Percentiles rank a stretch among this genome's conserved stretches.
Evolutionary conservation across 2,888 invertebrate genomes (phyloP).

Genomic region (Tachina fera): DNA sequence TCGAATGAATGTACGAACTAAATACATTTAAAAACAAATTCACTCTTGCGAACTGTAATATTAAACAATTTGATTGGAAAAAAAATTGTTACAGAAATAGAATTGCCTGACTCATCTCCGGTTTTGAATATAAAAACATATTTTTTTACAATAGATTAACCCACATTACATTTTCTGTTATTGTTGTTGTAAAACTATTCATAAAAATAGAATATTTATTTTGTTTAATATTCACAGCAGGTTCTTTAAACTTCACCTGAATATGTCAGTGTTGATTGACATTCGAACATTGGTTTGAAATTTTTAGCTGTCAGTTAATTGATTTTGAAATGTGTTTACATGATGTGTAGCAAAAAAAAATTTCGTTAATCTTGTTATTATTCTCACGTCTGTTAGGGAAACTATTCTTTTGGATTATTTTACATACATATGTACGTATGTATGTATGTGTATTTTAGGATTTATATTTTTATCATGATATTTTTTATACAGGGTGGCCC

Average conservation of each 20-base stretch:
- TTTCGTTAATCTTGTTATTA: constrained; percentile 11
- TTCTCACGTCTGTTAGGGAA: not conserved
- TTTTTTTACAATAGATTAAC: constrained; percentile 16
- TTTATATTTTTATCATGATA: not conserved
- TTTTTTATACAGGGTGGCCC: too few species aligned
- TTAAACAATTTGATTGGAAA: not conserved
- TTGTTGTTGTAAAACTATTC: not conserved
- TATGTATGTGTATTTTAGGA: not conserved
- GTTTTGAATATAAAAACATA: not conserved
- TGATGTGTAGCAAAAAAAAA: constrained; percentile 17
- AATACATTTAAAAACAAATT: not conserved
- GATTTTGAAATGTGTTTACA: constrained; percentile 15
- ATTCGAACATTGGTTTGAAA: constrained; percentile 35
- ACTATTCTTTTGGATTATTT: not conserved
- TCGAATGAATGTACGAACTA: not conserved
- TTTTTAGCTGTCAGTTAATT: constrained; percentile 20
- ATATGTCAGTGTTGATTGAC: constrained; percentile 50
- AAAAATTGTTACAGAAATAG: not conserved
- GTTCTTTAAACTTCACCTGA: constrained; percentile 46
- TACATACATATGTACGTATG: too few species aligned
- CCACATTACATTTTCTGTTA: constrained; percentile 3
- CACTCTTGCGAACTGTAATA: not conserved
- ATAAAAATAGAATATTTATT: constrained; percentile 1
- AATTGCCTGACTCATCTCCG: not conserved
- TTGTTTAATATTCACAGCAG: constrained; percentile 38